These are phyloP conservation scores for Bicyclus anynana DNA, from an alignment of 1,140 invertebrate species.

Conservation along the genomic window DNA sequence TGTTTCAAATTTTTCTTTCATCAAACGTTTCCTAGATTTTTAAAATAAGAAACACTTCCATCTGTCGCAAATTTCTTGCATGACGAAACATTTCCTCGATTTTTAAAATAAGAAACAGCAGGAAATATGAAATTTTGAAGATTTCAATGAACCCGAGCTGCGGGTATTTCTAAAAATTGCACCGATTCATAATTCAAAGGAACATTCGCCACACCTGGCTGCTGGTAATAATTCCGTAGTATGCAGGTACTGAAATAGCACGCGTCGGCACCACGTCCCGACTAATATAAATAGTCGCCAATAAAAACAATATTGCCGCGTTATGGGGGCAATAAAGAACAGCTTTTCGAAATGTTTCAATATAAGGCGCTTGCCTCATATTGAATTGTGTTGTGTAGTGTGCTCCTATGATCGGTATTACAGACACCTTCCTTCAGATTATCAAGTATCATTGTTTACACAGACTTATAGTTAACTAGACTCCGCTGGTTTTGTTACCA, in stretches of 20 bases:
- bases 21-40: neutral
- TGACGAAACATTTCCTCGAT: no score
- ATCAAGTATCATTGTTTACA: no score
- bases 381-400: neutral
- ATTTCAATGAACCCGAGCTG: no score
- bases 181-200: neutral
- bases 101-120: neutral
- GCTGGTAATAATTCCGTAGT: neutral
- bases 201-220: neutral
- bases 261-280: neutral
- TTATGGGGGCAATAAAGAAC: conserved; percentile 2
- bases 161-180: neutral
- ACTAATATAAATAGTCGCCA: conserved; percentile 2
- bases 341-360: conserved; percentile 1
- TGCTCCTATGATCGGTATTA: neutral
- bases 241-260: neutral
- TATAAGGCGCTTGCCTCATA: neutral
- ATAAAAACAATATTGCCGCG: conserved; percentile 3
- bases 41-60: no score
- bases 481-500: no score
- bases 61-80: no score
- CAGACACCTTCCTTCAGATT: no score
- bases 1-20: neutral
- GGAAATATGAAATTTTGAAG: no score
- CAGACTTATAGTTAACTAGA: no score